phyloP scores from a whole-genome alignment of 2,888 invertebrate species.

The Tigriopus californicus region DNA sequence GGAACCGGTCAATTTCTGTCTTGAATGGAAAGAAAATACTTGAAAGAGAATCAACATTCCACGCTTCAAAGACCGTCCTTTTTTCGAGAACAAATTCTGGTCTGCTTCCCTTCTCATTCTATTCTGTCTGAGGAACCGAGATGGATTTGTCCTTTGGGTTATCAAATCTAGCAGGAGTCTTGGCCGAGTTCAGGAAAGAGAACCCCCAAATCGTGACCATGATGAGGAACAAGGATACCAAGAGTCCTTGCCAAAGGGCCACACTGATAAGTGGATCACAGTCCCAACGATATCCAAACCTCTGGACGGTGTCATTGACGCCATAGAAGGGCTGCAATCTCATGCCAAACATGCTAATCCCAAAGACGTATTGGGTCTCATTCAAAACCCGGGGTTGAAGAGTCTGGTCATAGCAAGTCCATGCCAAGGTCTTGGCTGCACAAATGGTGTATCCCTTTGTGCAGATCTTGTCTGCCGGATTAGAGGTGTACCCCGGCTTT shows the following conservation, averaged over 20 bases:
- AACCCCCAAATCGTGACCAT: background rate
- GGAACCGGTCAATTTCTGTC: background rate
- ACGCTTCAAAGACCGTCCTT: background rate
- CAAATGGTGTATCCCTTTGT: background rate
- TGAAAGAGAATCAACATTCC: background rate
- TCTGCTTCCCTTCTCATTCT: background rate
- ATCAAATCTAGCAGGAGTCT: background rate
- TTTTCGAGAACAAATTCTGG: background rate
- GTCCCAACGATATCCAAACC: slow-evolving; percentile 5
- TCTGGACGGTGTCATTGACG: background rate
- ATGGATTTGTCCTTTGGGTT: slow-evolving; percentile 5
- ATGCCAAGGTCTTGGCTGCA: background rate
- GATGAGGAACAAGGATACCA: background rate
- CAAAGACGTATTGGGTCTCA: background rate
- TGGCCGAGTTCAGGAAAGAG: background rate
- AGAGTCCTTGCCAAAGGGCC: background rate
- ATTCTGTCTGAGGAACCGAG: slow-evolving; percentile 1
- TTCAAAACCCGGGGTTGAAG: background rate
- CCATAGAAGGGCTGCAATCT: background rate
- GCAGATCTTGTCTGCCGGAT: background rate
- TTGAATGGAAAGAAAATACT: too few species aligned
- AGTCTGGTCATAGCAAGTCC: background rate
- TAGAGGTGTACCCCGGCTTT: background rate
- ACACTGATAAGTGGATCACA: slow-evolving; percentile 2
- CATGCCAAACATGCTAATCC: background rate